A percentile compares a stretch with the other conserved stretches of the same genome.
phyloP scores from a whole-genome alignment of 2,888 invertebrate species.

The Lasius fuliginosus region DNA sequence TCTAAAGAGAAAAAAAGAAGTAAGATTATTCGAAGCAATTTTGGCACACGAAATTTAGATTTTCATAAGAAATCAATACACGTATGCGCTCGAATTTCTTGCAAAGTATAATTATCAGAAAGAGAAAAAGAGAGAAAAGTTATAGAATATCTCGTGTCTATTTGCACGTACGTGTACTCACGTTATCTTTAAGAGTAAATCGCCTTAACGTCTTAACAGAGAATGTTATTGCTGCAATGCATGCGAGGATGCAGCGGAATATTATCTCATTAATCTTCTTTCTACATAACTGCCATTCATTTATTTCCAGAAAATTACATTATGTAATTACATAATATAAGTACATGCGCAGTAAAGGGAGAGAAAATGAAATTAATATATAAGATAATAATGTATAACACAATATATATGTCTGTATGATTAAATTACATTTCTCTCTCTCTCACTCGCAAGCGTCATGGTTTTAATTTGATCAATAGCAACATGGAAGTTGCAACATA shows the following conservation, averaged over 20 bases:
- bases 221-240: neutral
- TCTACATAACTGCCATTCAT: neutral
- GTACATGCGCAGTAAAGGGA: neutral
- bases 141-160: neutral
- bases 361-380: neutral
- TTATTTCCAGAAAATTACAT: neutral
- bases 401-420: neutral
- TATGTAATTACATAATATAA: neutral
- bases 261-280: constrained; percentile 10
- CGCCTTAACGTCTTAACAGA: constrained; percentile 21
- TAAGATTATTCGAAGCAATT: neutral
- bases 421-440: neutral
- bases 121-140: neutral
- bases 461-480: neutral
- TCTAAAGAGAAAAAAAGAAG: neutral
- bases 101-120: neutral
- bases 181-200: constrained; percentile 4
- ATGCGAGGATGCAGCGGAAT: constrained; percentile 1
- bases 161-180: neutral
- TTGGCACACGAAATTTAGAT: constrained; percentile 14
- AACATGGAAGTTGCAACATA: neutral
- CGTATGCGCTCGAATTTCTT: neutral
- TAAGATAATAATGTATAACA: neutral
- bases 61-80: constrained; percentile 39
- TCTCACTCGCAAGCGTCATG: neutral